These are phyloP conservation scores for Pomacea maculata DNA, from an alignment of 1,140 invertebrate species.

Conservation along the genomic window DNA sequence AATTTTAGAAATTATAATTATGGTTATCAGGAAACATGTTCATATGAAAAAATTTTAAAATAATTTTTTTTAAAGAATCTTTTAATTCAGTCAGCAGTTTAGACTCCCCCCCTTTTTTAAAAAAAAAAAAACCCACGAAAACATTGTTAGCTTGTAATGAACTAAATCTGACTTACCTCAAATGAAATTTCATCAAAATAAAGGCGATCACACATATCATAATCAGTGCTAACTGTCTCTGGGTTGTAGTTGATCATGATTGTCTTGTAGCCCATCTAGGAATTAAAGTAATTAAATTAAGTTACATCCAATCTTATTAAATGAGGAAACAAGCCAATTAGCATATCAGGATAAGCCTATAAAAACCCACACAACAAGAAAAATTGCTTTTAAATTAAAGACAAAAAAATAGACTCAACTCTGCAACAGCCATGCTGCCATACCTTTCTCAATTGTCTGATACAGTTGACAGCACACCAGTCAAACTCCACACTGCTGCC, in stretches of 20 bases:
- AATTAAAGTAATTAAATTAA: conserved; percentile 8
- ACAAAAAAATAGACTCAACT: not conserved
- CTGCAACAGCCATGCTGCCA: not conserved
- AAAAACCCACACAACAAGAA: not conserved
- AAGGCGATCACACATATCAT: conserved; percentile 97
- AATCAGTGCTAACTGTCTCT: conserved; percentile 99
- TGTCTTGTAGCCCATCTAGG: conserved; percentile 72
- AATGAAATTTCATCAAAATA: conserved; percentile 99
- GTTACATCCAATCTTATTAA: too few relatives aligned
- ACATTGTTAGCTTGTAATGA: too few relatives aligned
- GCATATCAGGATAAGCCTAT: not conserved
- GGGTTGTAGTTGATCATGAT: conserved; percentile 99
- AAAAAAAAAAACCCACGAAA: too few relatives aligned
- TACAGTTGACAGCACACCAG: conserved; percentile 98
- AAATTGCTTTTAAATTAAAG: not conserved
- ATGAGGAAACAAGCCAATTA: not conserved
- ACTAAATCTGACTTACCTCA: conserved; percentile 73
- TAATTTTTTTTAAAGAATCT: too few relatives aligned
- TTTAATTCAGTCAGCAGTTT: too few relatives aligned
- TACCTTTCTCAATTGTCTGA: conserved; percentile 87
- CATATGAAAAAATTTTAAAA: too few relatives aligned
- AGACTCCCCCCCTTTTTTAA: too few relatives aligned
- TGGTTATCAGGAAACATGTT: too few relatives aligned
- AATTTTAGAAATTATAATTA: too few relatives aligned
- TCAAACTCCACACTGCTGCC: conserved; percentile 99